Percentiles rank a stretch among this genome's conserved stretches.
Evolutionary conservation across 2,113 vertebrate genomes (phyloP).

Genomic region (Muntiacus muntjak): DNA sequence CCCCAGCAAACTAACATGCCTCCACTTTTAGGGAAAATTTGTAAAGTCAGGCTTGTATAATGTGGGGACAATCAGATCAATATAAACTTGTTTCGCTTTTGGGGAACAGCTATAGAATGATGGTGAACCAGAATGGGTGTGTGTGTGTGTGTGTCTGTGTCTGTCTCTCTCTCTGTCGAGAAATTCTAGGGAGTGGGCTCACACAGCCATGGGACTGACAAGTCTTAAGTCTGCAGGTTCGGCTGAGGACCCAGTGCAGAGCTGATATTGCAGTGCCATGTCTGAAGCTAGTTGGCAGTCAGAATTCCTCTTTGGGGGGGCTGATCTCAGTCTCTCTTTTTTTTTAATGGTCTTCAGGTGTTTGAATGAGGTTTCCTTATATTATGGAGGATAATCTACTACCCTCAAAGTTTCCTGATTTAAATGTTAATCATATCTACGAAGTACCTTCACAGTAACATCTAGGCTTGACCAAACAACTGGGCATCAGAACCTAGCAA

Average conservation of each 20-base stretch:
- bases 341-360: background rate
- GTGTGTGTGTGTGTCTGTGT: fast-evolving
- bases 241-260: background rate
- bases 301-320: background rate
- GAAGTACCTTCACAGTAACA: background rate
- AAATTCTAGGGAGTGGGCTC: background rate
- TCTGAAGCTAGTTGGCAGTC: background rate
- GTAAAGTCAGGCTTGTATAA: background rate
- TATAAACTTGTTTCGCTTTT: background rate
- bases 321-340: background rate
- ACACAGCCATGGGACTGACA: background rate
- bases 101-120: background rate
- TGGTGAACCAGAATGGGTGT: background rate
- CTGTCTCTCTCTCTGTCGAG: background rate
- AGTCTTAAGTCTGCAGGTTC: background rate
- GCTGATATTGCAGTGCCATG: background rate
- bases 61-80: background rate
- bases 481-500: too few relatives aligned
- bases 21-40: background rate
- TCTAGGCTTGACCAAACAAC: background rate
- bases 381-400: background rate
- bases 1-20: background rate
- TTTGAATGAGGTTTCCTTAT: background rate
- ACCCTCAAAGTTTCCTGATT: background rate
- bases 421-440: background rate